phyloP scores from a whole-genome alignment of 2,888 invertebrate genomes.

The Xestia c-nigrum region DNA sequence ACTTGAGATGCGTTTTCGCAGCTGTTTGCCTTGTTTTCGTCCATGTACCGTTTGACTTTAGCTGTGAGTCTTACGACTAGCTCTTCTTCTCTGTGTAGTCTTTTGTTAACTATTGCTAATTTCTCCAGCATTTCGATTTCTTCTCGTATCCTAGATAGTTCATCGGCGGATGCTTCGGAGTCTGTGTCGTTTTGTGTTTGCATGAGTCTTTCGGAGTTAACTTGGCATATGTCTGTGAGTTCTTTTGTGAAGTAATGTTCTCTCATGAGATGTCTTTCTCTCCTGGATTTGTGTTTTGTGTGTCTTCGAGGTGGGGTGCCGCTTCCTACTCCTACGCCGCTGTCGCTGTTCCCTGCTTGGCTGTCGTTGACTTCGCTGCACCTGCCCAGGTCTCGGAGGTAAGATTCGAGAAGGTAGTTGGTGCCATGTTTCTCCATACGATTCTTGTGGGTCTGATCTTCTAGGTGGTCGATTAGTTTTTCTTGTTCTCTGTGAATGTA shows the following conservation, averaged over 20 bases:
- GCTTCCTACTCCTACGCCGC: slow-evolving; percentile 93
- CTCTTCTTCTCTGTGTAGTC: slow-evolving; percentile 94
- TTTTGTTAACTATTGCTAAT: slow-evolving; percentile 93
- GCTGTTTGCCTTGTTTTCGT: slow-evolving; percentile 88
- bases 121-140: slow-evolving; percentile 94
- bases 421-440: slow-evolving; percentile 94
- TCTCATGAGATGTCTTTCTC: slow-evolving; percentile 89
- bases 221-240: slow-evolving; percentile 89
- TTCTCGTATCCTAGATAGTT: slow-evolving; percentile 91
- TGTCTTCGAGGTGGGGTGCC: slow-evolving; percentile 90
- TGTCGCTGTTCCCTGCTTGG: slow-evolving; percentile 93
- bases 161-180: slow-evolving; percentile 88
- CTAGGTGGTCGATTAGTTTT: slow-evolving; percentile 94
- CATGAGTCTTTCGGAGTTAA: slow-evolving; percentile 86
- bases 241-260: slow-evolving; percentile 90
- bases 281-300: slow-evolving; percentile 89
- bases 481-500: slow-evolving; percentile 92
- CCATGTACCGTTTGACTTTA: slow-evolving; percentile 91
- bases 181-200: slow-evolving; percentile 87
- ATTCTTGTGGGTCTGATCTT: slow-evolving; percentile 94
- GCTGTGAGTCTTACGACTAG: slow-evolving; percentile 92
- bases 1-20: slow-evolving; percentile 88
- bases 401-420: slow-evolving; percentile 95
- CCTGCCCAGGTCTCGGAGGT: slow-evolving; percentile 89
- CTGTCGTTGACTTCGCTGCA: slow-evolving; percentile 88